Base-by-base conservation (phyloP, 2,113 vertebrate genomes). In the Natator depressus region DNA sequence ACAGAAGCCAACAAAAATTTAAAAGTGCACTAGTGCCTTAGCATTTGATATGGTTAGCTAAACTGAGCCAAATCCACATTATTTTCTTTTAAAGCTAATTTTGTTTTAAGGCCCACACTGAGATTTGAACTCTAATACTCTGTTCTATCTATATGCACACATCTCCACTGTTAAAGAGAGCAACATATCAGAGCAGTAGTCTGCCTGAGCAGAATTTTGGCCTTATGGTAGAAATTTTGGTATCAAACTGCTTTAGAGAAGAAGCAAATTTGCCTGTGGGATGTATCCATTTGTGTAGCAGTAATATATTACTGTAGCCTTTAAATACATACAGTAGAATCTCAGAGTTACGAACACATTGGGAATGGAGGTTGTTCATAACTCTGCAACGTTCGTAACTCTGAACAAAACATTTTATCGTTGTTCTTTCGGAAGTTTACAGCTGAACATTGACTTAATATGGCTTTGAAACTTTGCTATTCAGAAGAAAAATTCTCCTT, bases 41-140 rank as follows among this genome's bases (percentile, higher is more conserved):
- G 89, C 81, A 80, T 89, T 94, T 31, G 7, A 82, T 50, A 42
- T 81, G 16, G 13, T 55, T 54, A 91, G n/a, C 47, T 89, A 87
- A 95, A 53, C 65, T 94, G 31, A 96, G 82, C 38, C 65, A 89
- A 85, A 5, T 42, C 47, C n/a, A 35, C 46, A 8, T 80, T 57
- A 59, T 89, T 96, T 92, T 82, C 35, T 49, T 51, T 82, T 84
- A 49, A 55, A 88, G 81, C 49, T 81, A 91, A 87, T 93, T 96
- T 51, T 91, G 50, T 78, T 91, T 24, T 22, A 65, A 6, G 50
- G 29, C 49, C 62, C 50, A 42, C 11, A 79, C 46, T 25, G 35
- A 72, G 24, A 25, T 46, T 76, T 85, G 16, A 59, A 8, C 14
- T 1, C 19, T 79, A n/a, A 51, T 93, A 59, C 88, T 75, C 29